Percentiles rank a stretch among this genome's conserved stretches.
Evolutionary conservation across 2,797 vertebrate species (phyloP).

Genomic region (Miichthys miiuy): DNA sequence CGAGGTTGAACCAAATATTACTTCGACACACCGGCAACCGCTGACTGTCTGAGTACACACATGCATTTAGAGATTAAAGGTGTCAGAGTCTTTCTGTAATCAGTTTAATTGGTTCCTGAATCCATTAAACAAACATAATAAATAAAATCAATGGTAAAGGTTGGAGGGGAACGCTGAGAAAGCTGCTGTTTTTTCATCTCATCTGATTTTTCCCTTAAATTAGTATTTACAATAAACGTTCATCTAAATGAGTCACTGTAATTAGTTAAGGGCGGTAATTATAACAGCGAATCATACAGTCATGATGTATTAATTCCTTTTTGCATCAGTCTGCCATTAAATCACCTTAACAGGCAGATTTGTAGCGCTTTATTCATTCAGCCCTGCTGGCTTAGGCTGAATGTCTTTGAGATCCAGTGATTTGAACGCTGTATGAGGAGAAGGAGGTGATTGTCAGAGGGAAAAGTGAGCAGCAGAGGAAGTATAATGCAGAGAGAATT

Average conservation of each 20-base stretch:
- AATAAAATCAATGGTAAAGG: background rate
- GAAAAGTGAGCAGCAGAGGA: background rate
- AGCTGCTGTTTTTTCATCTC: constrained; percentile 1
- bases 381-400: background rate
- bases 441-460: background rate
- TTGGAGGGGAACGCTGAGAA: background rate
- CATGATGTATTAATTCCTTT: constrained; percentile 22
- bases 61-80: background rate
- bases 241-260: constrained; percentile 27
- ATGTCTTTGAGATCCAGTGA: background rate
- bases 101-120: constrained; percentile 14
- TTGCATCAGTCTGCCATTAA: constrained; percentile 8
- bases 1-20: background rate
- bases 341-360: background rate
- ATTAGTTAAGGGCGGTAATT: constrained; percentile 52
- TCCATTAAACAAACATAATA: constrained; percentile 20
- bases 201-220: constrained; percentile 23
- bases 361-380: constrained; percentile 1
- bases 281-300: constrained; percentile 24
- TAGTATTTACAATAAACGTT: constrained; percentile 38
- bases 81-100: constrained; percentile 13
- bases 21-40: background rate
- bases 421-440: background rate
- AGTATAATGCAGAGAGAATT: background rate
- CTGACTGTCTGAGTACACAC: constrained; percentile 2